Conservation (phyloP, 2,113 vertebrate genomes). For the Ammodytes marinus region DNA sequence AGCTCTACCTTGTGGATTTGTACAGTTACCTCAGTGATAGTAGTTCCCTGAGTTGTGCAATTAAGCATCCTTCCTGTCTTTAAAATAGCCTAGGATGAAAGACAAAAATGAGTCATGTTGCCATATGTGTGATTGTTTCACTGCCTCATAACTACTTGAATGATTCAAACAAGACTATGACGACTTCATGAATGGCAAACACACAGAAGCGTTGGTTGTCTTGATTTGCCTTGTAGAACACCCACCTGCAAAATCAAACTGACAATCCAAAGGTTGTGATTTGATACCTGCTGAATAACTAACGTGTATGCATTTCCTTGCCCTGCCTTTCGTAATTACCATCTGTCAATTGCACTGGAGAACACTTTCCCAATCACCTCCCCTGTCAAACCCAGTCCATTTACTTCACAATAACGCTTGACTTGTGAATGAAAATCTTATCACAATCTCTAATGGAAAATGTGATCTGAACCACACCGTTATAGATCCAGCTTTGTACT, state of each 20-base stretch:
- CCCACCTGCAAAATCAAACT: constrained; percentile 9
- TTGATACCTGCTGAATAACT: constrained; percentile 15
- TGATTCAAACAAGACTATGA: constrained; percentile 13
- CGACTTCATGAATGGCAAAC: neutral
- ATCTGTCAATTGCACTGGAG: constrained; percentile 1
- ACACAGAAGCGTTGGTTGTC: neutral
- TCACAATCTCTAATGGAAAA: constrained; percentile 11
- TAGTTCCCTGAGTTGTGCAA: neutral
- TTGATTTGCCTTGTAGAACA: neutral
- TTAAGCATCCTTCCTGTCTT: neutral
- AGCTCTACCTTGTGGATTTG: neutral
- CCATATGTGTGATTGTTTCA: constrained; percentile 2
- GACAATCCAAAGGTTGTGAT: constrained; percentile 5
- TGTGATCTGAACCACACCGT: neutral
- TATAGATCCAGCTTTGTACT: neutral
- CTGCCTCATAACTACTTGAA: neutral
- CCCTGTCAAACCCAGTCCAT: constrained; percentile 19
- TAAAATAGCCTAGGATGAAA: constrained; percentile 6
- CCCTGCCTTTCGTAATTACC: constrained; percentile 18
- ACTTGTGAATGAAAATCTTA: constrained; percentile 18
- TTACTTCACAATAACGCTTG: constrained; percentile 13
- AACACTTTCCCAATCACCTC: constrained; percentile 17
- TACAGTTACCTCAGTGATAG: neutral
- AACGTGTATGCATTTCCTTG: neutral
- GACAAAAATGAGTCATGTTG: neutral